These are phyloP conservation scores for Clunio marinus DNA, from an alignment of 2,888 invertebrate species.

Conservation along the genomic window DNA sequence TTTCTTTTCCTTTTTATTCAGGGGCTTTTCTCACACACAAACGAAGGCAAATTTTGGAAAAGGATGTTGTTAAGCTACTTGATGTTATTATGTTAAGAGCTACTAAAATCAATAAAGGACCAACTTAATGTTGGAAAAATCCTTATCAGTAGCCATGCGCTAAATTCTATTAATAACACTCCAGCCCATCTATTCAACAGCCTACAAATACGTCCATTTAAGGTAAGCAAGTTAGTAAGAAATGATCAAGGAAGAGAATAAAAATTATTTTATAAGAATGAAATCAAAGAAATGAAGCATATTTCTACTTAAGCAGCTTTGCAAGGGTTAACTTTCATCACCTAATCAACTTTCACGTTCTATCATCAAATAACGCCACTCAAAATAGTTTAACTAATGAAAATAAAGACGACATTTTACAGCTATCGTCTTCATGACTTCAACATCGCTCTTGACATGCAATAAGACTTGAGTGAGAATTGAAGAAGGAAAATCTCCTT, in stretches of 20 bases:
- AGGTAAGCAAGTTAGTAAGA: neutral
- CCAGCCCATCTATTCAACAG: neutral
- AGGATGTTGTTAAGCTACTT: neutral
- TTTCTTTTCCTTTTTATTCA: no score
- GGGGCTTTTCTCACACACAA: no score
- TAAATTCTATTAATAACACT: neutral
- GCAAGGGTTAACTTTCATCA: constrained; percentile 10
- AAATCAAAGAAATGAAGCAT: neutral
- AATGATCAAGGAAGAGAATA: no score
- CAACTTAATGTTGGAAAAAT: neutral
- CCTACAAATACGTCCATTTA: neutral
- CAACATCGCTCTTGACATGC: neutral
- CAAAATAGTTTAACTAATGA: neutral
- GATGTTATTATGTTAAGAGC: constrained; percentile 14
- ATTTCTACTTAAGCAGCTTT: no score
- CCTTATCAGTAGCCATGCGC: constrained; percentile 26
- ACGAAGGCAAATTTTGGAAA: neutral
- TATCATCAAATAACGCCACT: neutral
- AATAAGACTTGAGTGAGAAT: neutral
- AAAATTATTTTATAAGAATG: no score
- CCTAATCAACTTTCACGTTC: constrained; percentile 1
- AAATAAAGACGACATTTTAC: constrained; percentile 4
- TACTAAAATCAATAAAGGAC: constrained; percentile 36
- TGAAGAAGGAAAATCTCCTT: neutral
- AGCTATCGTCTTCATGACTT: neutral